Evolutionary conservation across 2,888 invertebrate species (phyloP).

Genomic region (Drosophila flavopinicola): DNA sequence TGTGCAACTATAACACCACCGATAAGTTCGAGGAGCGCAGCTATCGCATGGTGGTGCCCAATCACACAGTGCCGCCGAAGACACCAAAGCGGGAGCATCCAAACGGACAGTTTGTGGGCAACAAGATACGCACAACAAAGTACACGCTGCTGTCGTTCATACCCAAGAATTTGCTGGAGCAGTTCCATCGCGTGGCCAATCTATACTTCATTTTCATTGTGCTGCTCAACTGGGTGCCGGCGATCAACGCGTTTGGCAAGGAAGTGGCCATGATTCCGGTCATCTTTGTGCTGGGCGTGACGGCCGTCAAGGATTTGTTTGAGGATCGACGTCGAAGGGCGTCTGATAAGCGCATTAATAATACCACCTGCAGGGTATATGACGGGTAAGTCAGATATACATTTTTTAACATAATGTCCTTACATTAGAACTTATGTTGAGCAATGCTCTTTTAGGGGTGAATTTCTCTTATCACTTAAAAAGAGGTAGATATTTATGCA

Average conservation of each 20-base stretch:
- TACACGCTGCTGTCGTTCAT: slow-evolving; percentile 97
- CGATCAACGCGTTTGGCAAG: slow-evolving; percentile 97
- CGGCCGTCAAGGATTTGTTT: slow-evolving; percentile 96
- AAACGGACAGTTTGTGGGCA: slow-evolving; percentile 92
- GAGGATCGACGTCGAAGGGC: slow-evolving; percentile 95
- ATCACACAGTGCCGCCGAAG: slow-evolving; percentile 92
- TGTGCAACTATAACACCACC: slow-evolving; percentile 87
- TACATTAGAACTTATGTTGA: too few species aligned
- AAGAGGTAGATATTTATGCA: too few species aligned
- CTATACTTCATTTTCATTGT: slow-evolving; percentile 99
- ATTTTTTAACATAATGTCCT: too few species aligned
- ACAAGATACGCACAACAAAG: slow-evolving; percentile 96
- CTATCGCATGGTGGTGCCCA: slow-evolving; percentile 91
- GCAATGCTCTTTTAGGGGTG: too few species aligned
- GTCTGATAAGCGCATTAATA: slow-evolving; percentile 97
- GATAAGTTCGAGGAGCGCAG: slow-evolving; percentile 89
- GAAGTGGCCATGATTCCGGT: slow-evolving; percentile 98
- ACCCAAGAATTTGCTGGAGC: slow-evolving; percentile 97
- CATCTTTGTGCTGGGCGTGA: slow-evolving; percentile 96
- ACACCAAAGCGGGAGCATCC: slow-evolving; percentile 92
- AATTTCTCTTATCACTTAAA: too few species aligned
- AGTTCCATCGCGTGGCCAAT: slow-evolving; percentile 98
- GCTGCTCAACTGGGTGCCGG: slow-evolving; percentile 97
- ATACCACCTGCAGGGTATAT: slow-evolving; percentile 95
- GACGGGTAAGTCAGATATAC: slow-evolving; percentile 89